Percentiles rank a stretch among this genome's conserved stretches.
Evolutionary conservation across 2,113 vertebrate species (phyloP).

Genomic region (Notiomystis cincta): DNA sequence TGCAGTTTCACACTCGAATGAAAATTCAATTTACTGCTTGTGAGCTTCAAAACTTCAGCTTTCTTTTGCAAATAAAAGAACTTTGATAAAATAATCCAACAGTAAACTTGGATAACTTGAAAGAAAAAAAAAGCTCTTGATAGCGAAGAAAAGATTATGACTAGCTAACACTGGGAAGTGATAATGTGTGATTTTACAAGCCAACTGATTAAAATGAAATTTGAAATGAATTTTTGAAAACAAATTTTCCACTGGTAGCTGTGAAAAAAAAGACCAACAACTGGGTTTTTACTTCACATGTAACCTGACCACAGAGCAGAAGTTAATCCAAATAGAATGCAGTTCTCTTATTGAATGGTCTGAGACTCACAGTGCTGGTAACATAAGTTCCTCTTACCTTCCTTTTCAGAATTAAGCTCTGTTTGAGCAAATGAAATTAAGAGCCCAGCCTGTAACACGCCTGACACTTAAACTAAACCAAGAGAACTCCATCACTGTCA

Average conservation of each 20-base stretch:
- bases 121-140: neutral
- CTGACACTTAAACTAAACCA: neutral
- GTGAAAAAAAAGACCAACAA: neutral
- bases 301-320: neutral
- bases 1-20: neutral
- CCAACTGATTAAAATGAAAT: neutral
- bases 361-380: neutral
- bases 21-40: neutral
- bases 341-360: neutral
- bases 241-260: neutral
- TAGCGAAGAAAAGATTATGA: neutral
- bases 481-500: neutral
- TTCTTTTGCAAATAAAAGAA: neutral
- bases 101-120: neutral
- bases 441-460: accelerated
- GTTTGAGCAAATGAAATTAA: neutral
- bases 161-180: neutral
- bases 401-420: neutral
- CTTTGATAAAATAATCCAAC: neutral
- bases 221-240: too few relatives aligned
- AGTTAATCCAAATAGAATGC: neutral
- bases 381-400: neutral
- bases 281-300: neutral
- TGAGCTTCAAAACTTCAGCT: neutral
- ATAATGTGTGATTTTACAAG: neutral